These are phyloP conservation scores for Morpho achilles DNA, from an alignment of 2,888 invertebrate genomes.

Conservation along the genomic window DNA sequence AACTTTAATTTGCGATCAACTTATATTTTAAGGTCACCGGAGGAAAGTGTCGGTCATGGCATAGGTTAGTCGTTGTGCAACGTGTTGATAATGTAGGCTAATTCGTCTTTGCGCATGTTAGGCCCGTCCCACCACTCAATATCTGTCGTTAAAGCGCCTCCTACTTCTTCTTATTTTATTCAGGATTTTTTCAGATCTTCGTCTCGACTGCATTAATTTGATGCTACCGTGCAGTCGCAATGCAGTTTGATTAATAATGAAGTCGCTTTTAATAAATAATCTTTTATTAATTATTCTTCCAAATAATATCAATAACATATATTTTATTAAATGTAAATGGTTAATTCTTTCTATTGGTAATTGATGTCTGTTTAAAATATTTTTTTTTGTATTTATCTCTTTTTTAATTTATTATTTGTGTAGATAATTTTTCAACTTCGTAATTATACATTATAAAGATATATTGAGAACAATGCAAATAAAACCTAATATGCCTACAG, in stretches of 20 bases:
- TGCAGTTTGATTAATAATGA: constrained; percentile 74
- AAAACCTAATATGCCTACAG: too few relatives aligned
- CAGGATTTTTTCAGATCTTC: constrained; percentile 63
- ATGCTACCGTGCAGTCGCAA: constrained; percentile 56
- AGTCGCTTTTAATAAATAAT: constrained; percentile 33
- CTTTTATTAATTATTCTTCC: constrained; percentile 15
- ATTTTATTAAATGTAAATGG: too few relatives aligned
- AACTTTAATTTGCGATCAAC: constrained; percentile 68
- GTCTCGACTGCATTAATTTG: constrained; percentile 68
- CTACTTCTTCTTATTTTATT: constrained; percentile 77
- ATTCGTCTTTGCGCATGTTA: constrained; percentile 75
- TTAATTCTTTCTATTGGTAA: too few relatives aligned
- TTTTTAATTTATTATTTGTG: too few relatives aligned
- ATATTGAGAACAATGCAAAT: too few relatives aligned
- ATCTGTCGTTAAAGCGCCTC: constrained; percentile 75
- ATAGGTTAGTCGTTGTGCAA: constrained; percentile 57
- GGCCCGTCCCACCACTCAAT: constrained; percentile 78
- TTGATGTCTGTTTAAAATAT: too few relatives aligned
- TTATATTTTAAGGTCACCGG: constrained; percentile 57
- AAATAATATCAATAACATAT: neutral
- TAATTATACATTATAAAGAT: too few relatives aligned
- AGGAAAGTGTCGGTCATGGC: constrained; percentile 62
- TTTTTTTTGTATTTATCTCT: too few relatives aligned
- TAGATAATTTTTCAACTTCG: too few relatives aligned
- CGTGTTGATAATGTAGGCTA: constrained; percentile 47